Evolutionary conservation across 2,797 vertebrate genomes (phyloP), one percentile per base, ranked within the genome.

Genomic region (Gymnothorax reevesii): DNA sequence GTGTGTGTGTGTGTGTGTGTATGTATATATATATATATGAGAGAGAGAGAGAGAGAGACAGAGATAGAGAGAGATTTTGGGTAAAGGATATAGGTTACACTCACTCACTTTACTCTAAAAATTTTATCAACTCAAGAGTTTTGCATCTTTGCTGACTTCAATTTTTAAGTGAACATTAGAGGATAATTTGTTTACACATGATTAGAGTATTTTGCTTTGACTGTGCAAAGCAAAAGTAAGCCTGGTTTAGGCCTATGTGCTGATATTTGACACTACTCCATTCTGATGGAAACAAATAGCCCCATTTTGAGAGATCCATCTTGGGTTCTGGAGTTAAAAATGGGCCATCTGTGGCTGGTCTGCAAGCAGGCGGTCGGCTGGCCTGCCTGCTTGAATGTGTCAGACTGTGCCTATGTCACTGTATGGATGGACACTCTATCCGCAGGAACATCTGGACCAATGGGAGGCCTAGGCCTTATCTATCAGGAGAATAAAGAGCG

Each of bases 381-480:
- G 94, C 93, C 92, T 92, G 93, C 90, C 89, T 91, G 88, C 88
- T 87, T 87, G 90, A 90, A 90, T 88, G 91, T 95, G 94, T 94
- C 94, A 94, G 89, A 91, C 90, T 88, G 90, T 91, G 91, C 89
- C 92, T 89, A 93, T 88, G 82, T 92, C 85, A 85, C 90, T 91
- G 91, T 89, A 92, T 88, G 90, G 92, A 90, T 89, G 89, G 94
- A 91, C 92, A 87, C 84, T 64, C 93, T 94, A 92, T 92, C 92
- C 93, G 92, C 93, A 33, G 93, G 92, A 89, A 92, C 95, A 96
- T 95, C 94, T 96, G 95, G 93, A 90, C 89, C 91, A 89, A 88
- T 90, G 91, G 91, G 89, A 88, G 87, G 73, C 60, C 87, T 88
- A 89, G 79, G 85, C 89, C 83, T 84, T 75, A 89, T 69, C 89